These are phyloP conservation scores for Bombus haemorrhoidalis DNA, from an alignment of 1,140 invertebrate genomes.

Conservation along the genomic window DNA sequence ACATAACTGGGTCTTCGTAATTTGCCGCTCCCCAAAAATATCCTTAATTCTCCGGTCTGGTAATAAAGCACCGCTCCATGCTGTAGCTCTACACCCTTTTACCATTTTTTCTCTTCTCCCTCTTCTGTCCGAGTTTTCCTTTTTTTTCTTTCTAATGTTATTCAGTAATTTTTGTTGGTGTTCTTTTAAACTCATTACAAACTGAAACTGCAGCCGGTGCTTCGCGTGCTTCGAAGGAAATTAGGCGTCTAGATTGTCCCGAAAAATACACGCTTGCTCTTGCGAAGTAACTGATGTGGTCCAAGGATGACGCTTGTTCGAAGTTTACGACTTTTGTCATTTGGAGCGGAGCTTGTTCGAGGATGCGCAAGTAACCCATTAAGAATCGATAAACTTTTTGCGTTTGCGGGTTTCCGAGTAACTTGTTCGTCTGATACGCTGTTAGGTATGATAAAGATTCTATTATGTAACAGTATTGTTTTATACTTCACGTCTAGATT, in stretches of 20 bases:
- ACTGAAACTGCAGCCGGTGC: neutral
- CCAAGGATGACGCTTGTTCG: neutral
- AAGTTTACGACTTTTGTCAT: slow-evolving; percentile 34
- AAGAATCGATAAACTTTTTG: slow-evolving; percentile 31
- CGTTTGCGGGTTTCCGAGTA: too few relatives aligned
- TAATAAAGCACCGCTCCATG: neutral
- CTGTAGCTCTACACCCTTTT: neutral
- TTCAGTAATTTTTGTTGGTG: slow-evolving; percentile 1
- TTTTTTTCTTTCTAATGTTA: neutral
- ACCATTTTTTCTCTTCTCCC: neutral
- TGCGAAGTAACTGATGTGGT: neutral
- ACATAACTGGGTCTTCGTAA: neutral
- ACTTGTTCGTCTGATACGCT: neutral
- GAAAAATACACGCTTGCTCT: slow-evolving; percentile 11
- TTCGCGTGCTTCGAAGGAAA: slow-evolving; percentile 1
- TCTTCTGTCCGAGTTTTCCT: neutral
- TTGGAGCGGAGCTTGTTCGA: neutral
- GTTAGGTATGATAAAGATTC: neutral
- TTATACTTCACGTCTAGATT: too few relatives aligned
- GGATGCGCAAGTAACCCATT: slow-evolving; percentile 8
- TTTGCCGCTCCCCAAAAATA: neutral
- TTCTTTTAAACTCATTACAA: slow-evolving; percentile 13
- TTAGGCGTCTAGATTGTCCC: slow-evolving; percentile 17
- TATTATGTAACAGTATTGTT: neutral
- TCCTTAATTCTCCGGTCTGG: neutral